phyloP scores from a whole-genome alignment of 2,888 invertebrate species.

The Lathronympha strigana region DNA sequence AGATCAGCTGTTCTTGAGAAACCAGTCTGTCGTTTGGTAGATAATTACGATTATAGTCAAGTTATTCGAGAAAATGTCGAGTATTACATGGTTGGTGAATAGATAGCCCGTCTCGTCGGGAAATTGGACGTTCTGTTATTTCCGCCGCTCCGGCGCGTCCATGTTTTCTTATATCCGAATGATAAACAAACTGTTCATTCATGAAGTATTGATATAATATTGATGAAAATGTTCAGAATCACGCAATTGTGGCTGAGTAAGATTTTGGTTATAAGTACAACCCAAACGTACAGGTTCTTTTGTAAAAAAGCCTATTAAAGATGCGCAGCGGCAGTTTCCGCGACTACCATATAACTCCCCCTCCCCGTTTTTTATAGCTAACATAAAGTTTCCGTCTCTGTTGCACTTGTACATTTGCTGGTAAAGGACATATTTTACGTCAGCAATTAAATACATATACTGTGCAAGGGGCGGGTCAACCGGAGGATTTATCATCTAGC shows the following conservation, averaged over 20 bases:
- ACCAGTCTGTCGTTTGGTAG: slow-evolving; percentile 8
- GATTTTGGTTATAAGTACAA: too few relatives aligned
- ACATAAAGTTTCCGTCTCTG: neutral
- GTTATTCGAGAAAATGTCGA: neutral
- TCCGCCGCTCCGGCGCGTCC: slow-evolving; percentile 64
- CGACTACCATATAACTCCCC: slow-evolving; percentile 57
- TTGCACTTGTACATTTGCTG: neutral
- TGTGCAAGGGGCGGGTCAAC: slow-evolving; percentile 60
- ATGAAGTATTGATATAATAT: too few relatives aligned
- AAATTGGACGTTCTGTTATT: slow-evolving; percentile 75
- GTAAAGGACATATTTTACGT: neutral
- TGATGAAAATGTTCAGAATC: too few relatives aligned
- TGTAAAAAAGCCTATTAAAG: neutral
- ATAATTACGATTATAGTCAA: neutral
- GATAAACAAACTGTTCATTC: too few relatives aligned
- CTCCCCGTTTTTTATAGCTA: neutral
- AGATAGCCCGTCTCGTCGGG: slow-evolving; percentile 51
- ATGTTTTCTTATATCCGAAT: slow-evolving; percentile 13
- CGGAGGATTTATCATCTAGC: slow-evolving; percentile 61
- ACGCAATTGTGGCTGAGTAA: too few relatives aligned
- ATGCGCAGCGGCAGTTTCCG: slow-evolving; percentile 49
- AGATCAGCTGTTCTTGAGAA: slow-evolving; percentile 26
- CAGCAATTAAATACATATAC: neutral
- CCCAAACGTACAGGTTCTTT: too few relatives aligned
- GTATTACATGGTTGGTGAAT: neutral